Percentiles rank a stretch among this genome's conserved stretches.
Evolutionary conservation across 2,888 invertebrate species (phyloP).

Genomic region (Monochamus alternatus): DNA sequence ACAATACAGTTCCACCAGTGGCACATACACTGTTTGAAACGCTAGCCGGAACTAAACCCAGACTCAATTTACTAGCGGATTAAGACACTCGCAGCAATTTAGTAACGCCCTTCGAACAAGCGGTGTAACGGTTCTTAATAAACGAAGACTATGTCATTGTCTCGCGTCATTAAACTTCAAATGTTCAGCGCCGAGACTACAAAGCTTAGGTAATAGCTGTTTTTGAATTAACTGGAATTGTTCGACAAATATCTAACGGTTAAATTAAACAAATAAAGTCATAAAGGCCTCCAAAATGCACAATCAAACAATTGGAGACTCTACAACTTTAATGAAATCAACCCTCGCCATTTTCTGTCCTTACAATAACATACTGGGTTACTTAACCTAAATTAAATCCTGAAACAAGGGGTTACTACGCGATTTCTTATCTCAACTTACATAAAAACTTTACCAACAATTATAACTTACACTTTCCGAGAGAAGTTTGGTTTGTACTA

Average conservation of each 20-base stretch:
- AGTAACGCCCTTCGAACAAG: slow-evolving; percentile 71
- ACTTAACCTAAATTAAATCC: neutral
- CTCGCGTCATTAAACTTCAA: slow-evolving; percentile 71
- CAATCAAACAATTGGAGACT: slow-evolving; percentile 42
- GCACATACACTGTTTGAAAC: slow-evolving; percentile 63
- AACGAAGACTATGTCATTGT: slow-evolving; percentile 72
- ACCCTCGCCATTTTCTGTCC: slow-evolving; percentile 14
- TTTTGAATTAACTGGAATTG: slow-evolving; percentile 68
- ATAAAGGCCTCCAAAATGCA: slow-evolving; percentile 40
- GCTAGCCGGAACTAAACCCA: slow-evolving; percentile 69
- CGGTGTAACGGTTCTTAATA: slow-evolving; percentile 72
- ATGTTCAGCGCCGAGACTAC: slow-evolving; percentile 66
- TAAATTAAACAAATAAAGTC: slow-evolving; percentile 59
- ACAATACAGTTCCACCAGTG: slow-evolving; percentile 59
- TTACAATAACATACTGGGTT: neutral
- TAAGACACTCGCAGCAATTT: slow-evolving; percentile 71
- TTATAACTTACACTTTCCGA: too few species aligned
- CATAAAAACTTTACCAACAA: too few species aligned
- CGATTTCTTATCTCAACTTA: too few species aligned
- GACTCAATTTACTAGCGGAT: slow-evolving; percentile 71
- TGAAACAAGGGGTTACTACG: neutral
- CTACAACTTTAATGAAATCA: slow-evolving; percentile 31
- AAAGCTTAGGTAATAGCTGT: slow-evolving; percentile 68
- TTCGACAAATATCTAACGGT: slow-evolving; percentile 65
- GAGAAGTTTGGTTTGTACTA: too few species aligned